phyloP scores from a whole-genome alignment of 2,113 vertebrate species.

The Cynopterus brachyotis region DNA sequence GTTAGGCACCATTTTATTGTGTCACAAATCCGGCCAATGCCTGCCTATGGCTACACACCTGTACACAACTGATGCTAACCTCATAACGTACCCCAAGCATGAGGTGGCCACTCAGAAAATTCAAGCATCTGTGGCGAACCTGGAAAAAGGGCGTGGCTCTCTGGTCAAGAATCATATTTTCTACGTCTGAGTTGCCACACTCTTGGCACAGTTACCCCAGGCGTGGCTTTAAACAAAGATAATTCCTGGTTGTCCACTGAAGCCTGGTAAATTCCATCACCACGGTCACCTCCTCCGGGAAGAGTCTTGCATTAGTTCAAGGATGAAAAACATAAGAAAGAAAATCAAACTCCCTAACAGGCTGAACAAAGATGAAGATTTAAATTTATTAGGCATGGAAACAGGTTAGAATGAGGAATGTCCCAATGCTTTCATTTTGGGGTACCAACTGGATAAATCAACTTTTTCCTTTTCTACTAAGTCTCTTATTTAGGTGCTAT shows the following conservation, averaged over 20 bases:
- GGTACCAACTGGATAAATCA: not conserved
- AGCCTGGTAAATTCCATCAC: not conserved
- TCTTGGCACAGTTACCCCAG: not conserved
- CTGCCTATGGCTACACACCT: too few species aligned
- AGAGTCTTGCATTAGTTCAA: not conserved
- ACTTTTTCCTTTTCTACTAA: not conserved
- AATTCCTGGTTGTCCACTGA: not conserved
- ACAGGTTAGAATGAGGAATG: not conserved
- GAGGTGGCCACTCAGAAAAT: not conserved
- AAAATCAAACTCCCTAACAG: not conserved
- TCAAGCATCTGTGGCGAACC: not conserved
- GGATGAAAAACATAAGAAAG: not conserved
- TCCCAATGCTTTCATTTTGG: not conserved
- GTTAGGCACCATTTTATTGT: not conserved
- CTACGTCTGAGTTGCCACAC: not conserved
- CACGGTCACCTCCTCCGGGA: not conserved
- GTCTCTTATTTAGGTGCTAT: not conserved
- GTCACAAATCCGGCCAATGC: not conserved
- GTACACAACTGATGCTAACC: too few species aligned
- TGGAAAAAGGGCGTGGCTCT: not conserved
- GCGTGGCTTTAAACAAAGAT: not conserved
- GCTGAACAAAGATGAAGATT: not conserved
- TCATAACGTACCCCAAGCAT: accelerated
- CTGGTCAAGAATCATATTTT: not conserved
- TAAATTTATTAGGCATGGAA: not conserved